Evolutionary conservation across 2,888 invertebrate species (phyloP).

Genomic region (Drosophila limbata): DNA sequence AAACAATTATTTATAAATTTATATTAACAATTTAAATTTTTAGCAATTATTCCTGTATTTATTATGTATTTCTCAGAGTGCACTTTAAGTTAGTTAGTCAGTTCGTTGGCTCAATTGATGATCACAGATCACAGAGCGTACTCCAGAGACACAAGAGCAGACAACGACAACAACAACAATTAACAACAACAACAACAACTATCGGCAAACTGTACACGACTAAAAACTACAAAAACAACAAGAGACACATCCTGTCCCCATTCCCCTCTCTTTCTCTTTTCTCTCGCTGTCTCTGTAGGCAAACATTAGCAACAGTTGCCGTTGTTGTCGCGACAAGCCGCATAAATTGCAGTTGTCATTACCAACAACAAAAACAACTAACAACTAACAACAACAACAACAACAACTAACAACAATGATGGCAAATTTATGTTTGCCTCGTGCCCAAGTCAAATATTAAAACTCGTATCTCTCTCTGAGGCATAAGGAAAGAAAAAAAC

Average conservation of each 20-base stretch:
- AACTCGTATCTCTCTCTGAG: conserved; percentile 2
- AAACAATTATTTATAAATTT: too few species aligned
- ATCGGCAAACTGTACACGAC: conserved; percentile 49
- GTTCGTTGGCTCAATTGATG: conserved; percentile 30
- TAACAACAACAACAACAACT: conserved; percentile 28
- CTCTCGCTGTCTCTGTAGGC: conserved; percentile 10
- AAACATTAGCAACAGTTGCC: conserved; percentile 26
- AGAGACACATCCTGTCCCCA: conserved; percentile 29
- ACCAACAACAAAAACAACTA: conserved; percentile 39
- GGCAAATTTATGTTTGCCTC: conserved; percentile 75
- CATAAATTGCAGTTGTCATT: conserved; percentile 60
- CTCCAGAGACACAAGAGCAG: conserved; percentile 12
- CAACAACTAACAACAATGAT: conserved; percentile 36
- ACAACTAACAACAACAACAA: conserved; percentile 34
- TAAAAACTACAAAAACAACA: conserved; percentile 8
- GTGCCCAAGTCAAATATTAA: conserved; percentile 61
- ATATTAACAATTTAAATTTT: too few species aligned
- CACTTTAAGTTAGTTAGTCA: conserved; percentile 18
- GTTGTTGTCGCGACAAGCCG: conserved; percentile 45
- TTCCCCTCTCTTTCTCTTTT: neutral
- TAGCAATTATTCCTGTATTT: too few species aligned
- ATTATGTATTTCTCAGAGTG: too few species aligned
- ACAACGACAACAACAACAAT: conserved; percentile 28
- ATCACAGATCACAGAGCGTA: conserved; percentile 14
- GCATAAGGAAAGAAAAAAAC: conserved; percentile 12